Percentiles rank a stretch among this genome's conserved stretches.
phyloP scores from a whole-genome alignment of 2,888 invertebrate species.

The Trissonchulus latispiculum region DNA sequence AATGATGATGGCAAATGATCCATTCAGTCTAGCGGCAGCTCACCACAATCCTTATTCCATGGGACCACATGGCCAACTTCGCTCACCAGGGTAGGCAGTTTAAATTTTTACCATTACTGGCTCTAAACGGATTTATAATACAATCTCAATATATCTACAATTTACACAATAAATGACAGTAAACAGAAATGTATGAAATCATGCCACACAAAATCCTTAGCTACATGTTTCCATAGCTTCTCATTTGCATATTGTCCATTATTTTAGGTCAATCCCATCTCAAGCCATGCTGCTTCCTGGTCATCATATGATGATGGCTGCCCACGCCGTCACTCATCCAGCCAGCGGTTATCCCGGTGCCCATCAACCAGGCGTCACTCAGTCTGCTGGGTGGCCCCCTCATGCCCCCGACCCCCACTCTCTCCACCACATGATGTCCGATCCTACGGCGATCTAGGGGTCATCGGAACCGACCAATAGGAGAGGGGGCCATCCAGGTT shows the following conservation, averaged over 20 bases:
- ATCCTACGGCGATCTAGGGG: neutral
- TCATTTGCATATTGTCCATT: neutral
- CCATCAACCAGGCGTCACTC: neutral
- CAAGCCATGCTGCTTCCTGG: constrained; percentile 50
- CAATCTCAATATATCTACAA: neutral
- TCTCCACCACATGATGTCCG: neutral
- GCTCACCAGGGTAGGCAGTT: neutral
- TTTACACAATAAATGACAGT: too few species aligned
- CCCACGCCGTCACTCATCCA: constrained; percentile 33
- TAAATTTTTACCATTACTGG: too few species aligned
- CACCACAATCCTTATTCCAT: constrained; percentile 18
- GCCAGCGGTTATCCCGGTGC: neutral
- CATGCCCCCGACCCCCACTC: neutral
- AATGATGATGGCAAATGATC: neutral
- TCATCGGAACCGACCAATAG: too few species aligned
- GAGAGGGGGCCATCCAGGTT: too few species aligned
- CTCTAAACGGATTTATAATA: neutral
- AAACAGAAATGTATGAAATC: too few species aligned
- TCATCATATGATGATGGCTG: constrained; percentile 50
- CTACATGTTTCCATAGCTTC: constrained; percentile 9
- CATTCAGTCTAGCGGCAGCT: neutral
- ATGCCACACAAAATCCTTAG: too few species aligned
- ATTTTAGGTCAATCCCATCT: neutral
- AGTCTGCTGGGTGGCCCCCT: neutral
- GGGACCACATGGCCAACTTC: neutral